Conservation (phyloP, 64 coral and sea anemone species). For the Dendronephthya gigantea region DNA sequence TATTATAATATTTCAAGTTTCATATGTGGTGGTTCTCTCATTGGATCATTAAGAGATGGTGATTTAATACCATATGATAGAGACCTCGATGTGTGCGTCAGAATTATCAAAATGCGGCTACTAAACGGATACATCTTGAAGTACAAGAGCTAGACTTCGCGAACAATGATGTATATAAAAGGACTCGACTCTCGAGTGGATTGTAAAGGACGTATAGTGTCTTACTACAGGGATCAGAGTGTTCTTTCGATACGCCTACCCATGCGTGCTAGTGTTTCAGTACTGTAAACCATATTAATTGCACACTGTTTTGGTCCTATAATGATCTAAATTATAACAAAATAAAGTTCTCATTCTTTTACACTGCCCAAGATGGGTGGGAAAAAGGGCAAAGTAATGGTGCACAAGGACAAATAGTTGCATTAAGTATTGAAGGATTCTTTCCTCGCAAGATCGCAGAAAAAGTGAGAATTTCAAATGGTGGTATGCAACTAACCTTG, state of each 20-base stretch:
- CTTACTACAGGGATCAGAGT: neutral
- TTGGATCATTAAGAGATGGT: neutral
- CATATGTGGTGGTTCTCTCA: neutral
- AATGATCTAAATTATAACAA: too few species aligned
- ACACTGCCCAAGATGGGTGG: too few species aligned
- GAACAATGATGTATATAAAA: neutral
- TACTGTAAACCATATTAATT: too few species aligned
- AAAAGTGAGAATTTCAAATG: too few species aligned
- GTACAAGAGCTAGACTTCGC: neutral
- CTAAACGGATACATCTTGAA: neutral
- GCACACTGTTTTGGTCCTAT: too few species aligned
- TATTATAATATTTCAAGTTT: neutral
- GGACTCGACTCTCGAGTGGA: neutral
- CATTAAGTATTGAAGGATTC: too few species aligned
- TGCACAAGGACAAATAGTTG: too few species aligned
- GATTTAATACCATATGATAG: constrained; percentile 1
- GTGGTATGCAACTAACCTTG: too few species aligned
- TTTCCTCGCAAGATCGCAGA: too few species aligned
- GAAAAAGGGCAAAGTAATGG: too few species aligned
- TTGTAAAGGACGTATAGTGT: neutral
- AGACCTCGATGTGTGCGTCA: neutral
- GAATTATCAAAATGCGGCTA: neutral
- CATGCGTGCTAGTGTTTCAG: too few species aligned
- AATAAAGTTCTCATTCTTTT: too few species aligned
- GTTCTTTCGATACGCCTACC: neutral